phyloP scores from a whole-genome alignment of 2,888 invertebrate species.

The Eutolmus rufibarbis region DNA sequence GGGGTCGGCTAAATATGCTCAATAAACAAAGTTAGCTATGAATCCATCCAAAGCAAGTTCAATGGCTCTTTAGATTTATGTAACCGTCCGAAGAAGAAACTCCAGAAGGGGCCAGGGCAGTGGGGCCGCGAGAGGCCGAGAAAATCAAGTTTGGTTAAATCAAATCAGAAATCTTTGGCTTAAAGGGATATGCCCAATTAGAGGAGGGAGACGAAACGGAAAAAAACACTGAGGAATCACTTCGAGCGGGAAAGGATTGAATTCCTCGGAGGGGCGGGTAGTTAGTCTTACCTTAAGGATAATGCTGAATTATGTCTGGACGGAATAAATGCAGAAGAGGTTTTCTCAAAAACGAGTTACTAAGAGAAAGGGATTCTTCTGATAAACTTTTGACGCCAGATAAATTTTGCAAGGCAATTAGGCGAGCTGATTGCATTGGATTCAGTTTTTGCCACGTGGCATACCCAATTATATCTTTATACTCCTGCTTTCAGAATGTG shows the following conservation, averaged over 20 bases:
- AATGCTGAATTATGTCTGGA: neutral
- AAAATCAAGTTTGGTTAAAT: constrained; percentile 10
- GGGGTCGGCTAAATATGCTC: neutral
- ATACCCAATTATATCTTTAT: neutral
- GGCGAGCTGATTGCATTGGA: neutral
- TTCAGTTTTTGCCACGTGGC: neutral
- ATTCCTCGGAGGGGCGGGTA: neutral
- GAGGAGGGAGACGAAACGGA: neutral
- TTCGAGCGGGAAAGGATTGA: neutral
- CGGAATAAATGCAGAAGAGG: neutral
- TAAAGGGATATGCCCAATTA: constrained; percentile 10
- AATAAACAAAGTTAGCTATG: neutral
- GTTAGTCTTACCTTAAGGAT: neutral
- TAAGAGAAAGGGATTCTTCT: neutral
- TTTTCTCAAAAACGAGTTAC: neutral
- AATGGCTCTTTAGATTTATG: neutral
- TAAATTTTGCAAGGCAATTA: neutral
- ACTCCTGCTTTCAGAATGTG: neutral
- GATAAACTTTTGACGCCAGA: neutral
- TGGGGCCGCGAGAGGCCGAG: neutral
- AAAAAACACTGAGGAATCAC: neutral
- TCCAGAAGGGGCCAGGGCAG: neutral
- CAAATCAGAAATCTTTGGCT: constrained; percentile 24
- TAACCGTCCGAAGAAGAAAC: neutral
- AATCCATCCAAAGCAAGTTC: neutral